phyloP scores from a whole-genome alignment of 2,113 vertebrate species.

The Calidris pygmaea region DNA sequence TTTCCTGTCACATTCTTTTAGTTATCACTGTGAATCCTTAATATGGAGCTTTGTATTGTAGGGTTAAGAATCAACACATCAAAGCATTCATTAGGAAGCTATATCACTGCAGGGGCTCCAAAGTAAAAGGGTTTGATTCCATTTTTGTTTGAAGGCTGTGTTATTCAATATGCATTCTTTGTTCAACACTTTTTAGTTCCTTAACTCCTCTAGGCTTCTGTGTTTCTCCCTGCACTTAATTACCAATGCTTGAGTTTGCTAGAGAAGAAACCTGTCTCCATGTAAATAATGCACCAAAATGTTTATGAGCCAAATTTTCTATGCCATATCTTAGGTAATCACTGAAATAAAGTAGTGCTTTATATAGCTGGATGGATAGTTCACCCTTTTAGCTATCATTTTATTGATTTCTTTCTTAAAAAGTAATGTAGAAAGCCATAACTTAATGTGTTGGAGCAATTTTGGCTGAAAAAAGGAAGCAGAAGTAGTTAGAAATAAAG shows the following conservation, averaged over 20 bases:
- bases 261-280: slow-evolving; percentile 53
- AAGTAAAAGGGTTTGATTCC: not conserved
- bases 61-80: not conserved
- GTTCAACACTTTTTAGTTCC: not conserved
- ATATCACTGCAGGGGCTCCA: not conserved
- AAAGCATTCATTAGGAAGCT: not conserved
- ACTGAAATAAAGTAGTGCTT: slow-evolving; percentile 18
- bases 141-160: not conserved
- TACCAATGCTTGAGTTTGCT: not conserved
- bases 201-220: not conserved
- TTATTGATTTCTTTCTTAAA: slow-evolving; percentile 58
- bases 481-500: slow-evolving; percentile 25
- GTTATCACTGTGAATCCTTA: not conserved
- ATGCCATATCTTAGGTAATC: slow-evolving; percentile 62
- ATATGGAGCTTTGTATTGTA: not conserved
- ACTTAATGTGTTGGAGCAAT: not conserved
- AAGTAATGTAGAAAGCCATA: slow-evolving; percentile 9
- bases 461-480: not conserved
- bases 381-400: slow-evolving; percentile 38
- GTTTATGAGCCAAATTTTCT: slow-evolving; percentile 51
- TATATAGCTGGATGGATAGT: slow-evolving; percentile 20
- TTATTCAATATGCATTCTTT: not conserved
- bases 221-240: not conserved
- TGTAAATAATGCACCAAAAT: slow-evolving; percentile 64
- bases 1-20: not conserved